A percentile compares a stretch with the other conserved stretches of the same genome.
Evolutionary conservation across 2,888 invertebrate genomes (phyloP).

Genomic region (Chloromyia formosa): DNA sequence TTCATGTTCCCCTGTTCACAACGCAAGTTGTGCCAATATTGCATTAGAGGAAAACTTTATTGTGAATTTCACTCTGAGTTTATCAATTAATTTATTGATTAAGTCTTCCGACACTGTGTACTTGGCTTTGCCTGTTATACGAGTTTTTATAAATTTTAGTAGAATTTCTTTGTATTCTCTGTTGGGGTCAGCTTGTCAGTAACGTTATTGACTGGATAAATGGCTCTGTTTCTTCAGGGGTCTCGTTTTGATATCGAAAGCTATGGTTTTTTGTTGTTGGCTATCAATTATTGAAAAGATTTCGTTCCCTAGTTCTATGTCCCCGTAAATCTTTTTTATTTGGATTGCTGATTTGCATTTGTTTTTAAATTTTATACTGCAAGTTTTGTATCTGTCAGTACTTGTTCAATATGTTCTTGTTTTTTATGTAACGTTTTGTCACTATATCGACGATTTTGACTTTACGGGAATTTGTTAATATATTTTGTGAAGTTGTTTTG

Average conservation of each 20-base stretch:
- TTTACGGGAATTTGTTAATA: slow-evolving; percentile 1
- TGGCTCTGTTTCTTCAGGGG: slow-evolving; percentile 25
- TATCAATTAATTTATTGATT: not conserved
- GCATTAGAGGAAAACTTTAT: slow-evolving; percentile 19
- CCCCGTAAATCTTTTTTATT: not conserved
- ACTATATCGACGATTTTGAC: not conserved
- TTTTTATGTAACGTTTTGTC: not conserved
- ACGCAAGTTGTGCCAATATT: not conserved
- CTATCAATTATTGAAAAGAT: not conserved
- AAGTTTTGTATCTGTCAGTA: no score
- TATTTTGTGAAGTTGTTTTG: not conserved
- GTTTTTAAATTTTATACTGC: not conserved
- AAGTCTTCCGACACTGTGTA: not conserved
- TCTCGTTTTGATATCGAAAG: slow-evolving; percentile 33
- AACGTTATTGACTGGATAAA: slow-evolving; percentile 22
- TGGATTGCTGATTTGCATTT: not conserved
- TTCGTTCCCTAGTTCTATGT: not conserved
- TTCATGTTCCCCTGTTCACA: not conserved
- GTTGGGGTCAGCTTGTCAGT: slow-evolving; percentile 3
- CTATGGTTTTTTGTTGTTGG: not conserved
- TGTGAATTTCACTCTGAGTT: slow-evolving; percentile 8
- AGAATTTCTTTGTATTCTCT: slow-evolving; percentile 13
- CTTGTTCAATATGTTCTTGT: not conserved
- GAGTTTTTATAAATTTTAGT: slow-evolving; percentile 32
- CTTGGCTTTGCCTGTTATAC: slow-evolving; percentile 24